Percentiles rank a stretch among this genome's conserved stretches.
phyloP scores from a whole-genome alignment of 2,888 invertebrate genomes.

The Drosophila lacicola region DNA sequence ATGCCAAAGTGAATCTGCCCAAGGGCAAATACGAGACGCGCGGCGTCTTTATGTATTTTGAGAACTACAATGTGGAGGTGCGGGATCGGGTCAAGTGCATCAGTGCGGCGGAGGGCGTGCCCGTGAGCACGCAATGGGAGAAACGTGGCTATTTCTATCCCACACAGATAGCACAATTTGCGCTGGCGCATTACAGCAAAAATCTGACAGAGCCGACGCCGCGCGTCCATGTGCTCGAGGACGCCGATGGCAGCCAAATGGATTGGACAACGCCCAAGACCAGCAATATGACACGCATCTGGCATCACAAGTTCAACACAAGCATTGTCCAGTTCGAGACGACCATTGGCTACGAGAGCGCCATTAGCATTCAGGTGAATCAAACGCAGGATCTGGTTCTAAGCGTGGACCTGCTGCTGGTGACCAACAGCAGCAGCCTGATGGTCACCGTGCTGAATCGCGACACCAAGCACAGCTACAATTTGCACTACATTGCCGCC shows the following conservation, averaged over 20 bases:
- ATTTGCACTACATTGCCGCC: conserved; percentile 93
- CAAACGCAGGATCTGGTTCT: conserved; percentile 89
- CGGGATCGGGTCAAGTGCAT: conserved; percentile 98
- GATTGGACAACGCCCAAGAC: conserved; percentile 91
- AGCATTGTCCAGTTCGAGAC: conserved; percentile 91
- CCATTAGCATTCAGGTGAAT: conserved; percentile 88
- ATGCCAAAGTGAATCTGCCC: conserved; percentile 95
- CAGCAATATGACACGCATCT: conserved; percentile 88
- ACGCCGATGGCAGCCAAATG: conserved; percentile 89
- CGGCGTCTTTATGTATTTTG: conserved; percentile 98
- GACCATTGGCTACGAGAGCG: conserved; percentile 89
- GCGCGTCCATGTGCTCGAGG: conserved; percentile 89
- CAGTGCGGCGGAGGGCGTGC: conserved; percentile 96
- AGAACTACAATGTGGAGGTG: conserved; percentile 98
- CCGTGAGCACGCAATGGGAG: conserved; percentile 99
- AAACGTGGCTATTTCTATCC: conserved; percentile 98
- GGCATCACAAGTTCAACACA: conserved; percentile 87
- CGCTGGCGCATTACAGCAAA: conserved; percentile 98
- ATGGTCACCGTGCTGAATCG: conserved; percentile 91
- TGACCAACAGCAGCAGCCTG: conserved; percentile 91
- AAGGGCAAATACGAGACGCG: conserved; percentile 94
- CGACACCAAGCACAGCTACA: conserved; percentile 91
- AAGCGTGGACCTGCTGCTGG: conserved; percentile 90
- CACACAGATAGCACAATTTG: conserved; percentile 99
- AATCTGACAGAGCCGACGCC: conserved; percentile 94